Evolutionary conservation across 2,113 vertebrate species (phyloP).

Genomic region (Cyphomyrus discorhynchus): DNA sequence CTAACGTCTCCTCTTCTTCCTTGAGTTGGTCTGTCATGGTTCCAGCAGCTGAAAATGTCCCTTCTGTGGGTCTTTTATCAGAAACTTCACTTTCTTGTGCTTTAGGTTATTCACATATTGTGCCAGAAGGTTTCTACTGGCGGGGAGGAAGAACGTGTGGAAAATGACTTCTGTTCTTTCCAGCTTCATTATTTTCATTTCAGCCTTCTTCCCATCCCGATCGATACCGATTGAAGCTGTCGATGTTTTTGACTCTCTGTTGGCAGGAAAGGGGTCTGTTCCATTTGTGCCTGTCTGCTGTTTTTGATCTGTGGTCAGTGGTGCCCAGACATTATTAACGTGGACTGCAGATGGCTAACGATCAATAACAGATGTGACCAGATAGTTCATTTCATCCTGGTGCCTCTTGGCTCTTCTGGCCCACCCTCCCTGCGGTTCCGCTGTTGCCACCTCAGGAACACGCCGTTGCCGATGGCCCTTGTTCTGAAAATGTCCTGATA

Average conservation of each 20-base stretch:
- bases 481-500: slow-evolving; percentile 6
- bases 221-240: not conserved
- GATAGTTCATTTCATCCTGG: not conserved
- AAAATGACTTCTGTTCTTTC: not conserved
- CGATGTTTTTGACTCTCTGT: not conserved
- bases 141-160: not conserved
- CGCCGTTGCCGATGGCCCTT: slow-evolving; percentile 18
- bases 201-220: not conserved
- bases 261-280: not conserved
- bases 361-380: not conserved
- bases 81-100: not conserved
- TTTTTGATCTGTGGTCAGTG: not conserved
- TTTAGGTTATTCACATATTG: not conserved
- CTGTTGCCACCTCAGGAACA: not conserved
- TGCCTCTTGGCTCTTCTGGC: not conserved
- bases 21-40: not conserved
- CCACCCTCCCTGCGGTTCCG: not conserved
- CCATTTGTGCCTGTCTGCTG: not conserved
- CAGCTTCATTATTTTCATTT: not conserved
- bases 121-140: not conserved
- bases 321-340: not conserved
- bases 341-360: not conserved
- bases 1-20: not conserved
- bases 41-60: not conserved
- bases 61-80: not conserved